phyloP scores from a whole-genome alignment of 2,113 vertebrate genomes.

The Prinia subflava region DNA sequence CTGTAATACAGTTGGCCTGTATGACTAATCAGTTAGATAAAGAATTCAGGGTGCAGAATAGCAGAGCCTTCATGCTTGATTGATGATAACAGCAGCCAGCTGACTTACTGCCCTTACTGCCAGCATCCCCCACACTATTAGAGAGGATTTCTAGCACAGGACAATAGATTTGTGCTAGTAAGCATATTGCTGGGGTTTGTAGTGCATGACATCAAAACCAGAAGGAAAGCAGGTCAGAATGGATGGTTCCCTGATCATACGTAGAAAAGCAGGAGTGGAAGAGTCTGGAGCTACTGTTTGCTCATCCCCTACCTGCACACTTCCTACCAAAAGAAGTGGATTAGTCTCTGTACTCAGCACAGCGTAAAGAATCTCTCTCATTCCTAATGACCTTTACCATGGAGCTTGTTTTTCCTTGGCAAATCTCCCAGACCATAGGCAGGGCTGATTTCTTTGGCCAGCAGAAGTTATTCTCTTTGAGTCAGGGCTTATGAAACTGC shows the following conservation, averaged over 20 bases:
- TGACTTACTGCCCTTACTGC: constrained; percentile 54
- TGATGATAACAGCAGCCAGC: constrained; percentile 45
- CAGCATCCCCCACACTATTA: background rate
- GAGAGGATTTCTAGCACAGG: constrained; percentile 11
- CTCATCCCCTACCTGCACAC: background rate
- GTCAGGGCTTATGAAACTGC: background rate
- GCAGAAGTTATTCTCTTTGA: background rate
- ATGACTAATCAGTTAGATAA: constrained; percentile 61
- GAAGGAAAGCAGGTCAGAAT: constrained; percentile 31
- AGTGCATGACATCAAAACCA: background rate
- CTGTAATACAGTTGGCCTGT: constrained; percentile 23
- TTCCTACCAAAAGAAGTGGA: background rate
- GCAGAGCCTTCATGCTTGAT: constrained; percentile 54
- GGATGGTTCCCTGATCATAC: background rate
- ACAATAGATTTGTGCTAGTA: constrained; percentile 42
- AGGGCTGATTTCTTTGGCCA: background rate
- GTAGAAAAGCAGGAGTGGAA: background rate
- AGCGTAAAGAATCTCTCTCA: background rate
- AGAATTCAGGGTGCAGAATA: constrained; percentile 40
- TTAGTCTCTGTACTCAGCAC: background rate
- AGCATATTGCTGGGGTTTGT: background rate
- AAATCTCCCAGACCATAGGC: background rate
- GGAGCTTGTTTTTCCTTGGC: constrained; percentile 3
- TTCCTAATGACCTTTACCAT: background rate
- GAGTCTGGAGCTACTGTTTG: background rate